Conservation (phyloP, 2,888 invertebrate species). For the Erebia epiphron region DNA sequence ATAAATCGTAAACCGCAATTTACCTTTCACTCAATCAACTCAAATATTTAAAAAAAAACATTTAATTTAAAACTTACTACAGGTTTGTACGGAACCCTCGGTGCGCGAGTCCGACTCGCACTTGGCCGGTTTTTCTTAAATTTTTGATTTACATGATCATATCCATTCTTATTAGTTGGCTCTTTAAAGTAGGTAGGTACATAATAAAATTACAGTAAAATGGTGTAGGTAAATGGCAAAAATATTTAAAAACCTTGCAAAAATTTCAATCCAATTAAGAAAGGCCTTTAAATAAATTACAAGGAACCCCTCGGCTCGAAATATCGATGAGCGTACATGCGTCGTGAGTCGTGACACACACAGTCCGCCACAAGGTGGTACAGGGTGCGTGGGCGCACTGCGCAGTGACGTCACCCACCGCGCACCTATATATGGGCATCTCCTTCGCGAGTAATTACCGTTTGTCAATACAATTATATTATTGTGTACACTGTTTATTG, state of each 20-base stretch:
- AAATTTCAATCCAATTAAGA: background rate
- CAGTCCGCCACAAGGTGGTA: background rate
- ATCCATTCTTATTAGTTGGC: no score
- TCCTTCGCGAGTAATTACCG: background rate
- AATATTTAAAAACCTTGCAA: background rate
- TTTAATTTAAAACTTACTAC: no score
- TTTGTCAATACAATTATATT: background rate
- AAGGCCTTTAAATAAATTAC: constrained; percentile 2
- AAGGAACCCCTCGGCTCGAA: background rate
- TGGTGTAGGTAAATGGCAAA: no score
- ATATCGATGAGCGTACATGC: background rate
- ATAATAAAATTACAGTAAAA: no score
- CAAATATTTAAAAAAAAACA: no score
- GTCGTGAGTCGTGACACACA: background rate
- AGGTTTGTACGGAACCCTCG: no score
- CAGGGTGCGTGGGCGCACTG: constrained; percentile 3
- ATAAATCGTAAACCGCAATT: no score
- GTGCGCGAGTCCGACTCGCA: no score
- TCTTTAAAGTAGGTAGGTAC: no score
- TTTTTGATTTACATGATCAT: no score
- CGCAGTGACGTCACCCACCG: background rate
- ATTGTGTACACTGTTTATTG: background rate
- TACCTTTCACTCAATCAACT: no score
- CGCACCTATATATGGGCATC: background rate
- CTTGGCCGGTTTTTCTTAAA: no score